Base-by-base conservation (phyloP, 2,888 invertebrate species). In the Eristalis arbustorum region DNA sequence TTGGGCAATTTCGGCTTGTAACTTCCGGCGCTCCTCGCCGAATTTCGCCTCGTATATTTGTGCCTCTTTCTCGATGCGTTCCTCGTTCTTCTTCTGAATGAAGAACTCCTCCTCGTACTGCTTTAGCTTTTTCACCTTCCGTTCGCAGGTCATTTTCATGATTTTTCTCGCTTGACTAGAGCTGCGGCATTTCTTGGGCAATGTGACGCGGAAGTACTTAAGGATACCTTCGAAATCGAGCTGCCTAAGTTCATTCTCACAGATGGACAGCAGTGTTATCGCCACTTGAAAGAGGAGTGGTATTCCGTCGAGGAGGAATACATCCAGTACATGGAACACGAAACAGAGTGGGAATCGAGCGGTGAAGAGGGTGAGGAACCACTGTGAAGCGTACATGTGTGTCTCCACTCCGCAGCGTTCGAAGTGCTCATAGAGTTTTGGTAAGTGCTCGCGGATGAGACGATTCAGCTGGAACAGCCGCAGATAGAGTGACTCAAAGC, bases 291-390 rank as follows among this genome's bases (percentile, higher is more conserved):
- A 99, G 84, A 99, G 94, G 0, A 98, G 97, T 91, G 98, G 98
- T 91, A 98, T 96, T 71, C 99, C 99, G 95, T 98, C 96, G 34
- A 98, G 94, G 22, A 99, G 95, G 93, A 99, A 99, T 67, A 99
- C 96, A 92, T 99, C 99, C 84, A 99, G 94, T 75, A 99, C 98
- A 92, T 98, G 98, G 93, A 98, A 99, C 40, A 99, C 96, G 94
- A 99, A 96, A 91, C 97, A 98, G 56, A 99, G 94, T 0, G 99
- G 99, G 93, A 99, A 99, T 91, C 99, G 96, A 40, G 99, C 99
- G 1, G 99, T 99, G 94, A 98, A 99, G n/a, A 99, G 94, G 0
- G 99, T 99, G 73, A 99, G 95, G 94, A 99, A 99, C 99, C 99
- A 99, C 93, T 99, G 99, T 5, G 98, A 98, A 25, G 99, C 99